These are phyloP conservation scores for Brachyrhaphis roseni DNA, from an alignment of 2,797 vertebrate genomes.

Conservation along the genomic window DNA sequence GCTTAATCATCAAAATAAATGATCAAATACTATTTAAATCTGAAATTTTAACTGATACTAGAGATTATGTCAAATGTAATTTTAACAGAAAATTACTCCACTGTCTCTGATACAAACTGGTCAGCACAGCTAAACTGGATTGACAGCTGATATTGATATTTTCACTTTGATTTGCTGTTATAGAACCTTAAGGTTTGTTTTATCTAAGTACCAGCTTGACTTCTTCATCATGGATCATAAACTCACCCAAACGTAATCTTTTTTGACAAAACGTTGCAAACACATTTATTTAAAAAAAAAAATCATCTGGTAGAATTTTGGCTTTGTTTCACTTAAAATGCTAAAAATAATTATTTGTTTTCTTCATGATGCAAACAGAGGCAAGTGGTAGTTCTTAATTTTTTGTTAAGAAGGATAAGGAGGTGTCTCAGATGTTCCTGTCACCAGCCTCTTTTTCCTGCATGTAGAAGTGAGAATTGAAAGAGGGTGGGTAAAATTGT, in stretches of 20 bases:
- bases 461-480: constrained; percentile 52
- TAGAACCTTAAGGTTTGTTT: not conserved
- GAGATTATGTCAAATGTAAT: not conserved
- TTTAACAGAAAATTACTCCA: not conserved
- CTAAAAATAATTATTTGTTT: not conserved
- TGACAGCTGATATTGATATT: not conserved
- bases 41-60: not conserved
- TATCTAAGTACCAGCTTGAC: not conserved
- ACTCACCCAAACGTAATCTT: not conserved
- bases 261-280: not conserved
- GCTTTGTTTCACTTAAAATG: not conserved
- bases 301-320: not conserved
- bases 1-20: not conserved
- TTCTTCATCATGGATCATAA: not conserved
- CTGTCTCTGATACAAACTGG: not conserved
- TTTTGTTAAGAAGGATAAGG: constrained; percentile 11
- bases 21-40: not conserved
- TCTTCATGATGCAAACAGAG: not conserved
- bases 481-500: constrained; percentile 45
- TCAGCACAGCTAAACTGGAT: not conserved
- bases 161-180: not conserved
- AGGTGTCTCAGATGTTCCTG: constrained; percentile 24
- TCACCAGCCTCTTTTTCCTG: constrained; percentile 36
- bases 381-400: constrained; percentile 1
- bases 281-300: not conserved